Evolutionary conservation across 2,113 vertebrate genomes (phyloP).

Genomic region (Ceyx cyanopectus): DNA sequence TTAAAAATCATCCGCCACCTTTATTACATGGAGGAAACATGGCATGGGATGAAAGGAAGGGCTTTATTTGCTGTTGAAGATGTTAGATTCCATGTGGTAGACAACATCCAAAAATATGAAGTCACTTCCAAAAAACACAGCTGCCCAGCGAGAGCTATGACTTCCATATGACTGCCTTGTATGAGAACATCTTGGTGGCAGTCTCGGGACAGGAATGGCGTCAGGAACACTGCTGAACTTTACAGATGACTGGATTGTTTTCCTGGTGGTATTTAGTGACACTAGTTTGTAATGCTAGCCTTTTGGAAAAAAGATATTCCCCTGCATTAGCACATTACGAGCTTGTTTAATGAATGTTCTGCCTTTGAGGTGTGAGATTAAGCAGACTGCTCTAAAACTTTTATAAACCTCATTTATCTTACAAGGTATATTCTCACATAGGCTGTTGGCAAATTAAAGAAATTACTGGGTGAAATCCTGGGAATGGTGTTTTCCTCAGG

Average conservation of each 20-base stretch:
- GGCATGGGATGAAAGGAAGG: constrained; percentile 58
- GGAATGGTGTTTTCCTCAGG: neutral
- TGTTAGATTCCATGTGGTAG: constrained; percentile 37
- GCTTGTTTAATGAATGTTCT: neutral
- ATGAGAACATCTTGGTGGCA: constrained; percentile 48
- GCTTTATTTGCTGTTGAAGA: constrained; percentile 63
- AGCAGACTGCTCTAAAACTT: neutral
- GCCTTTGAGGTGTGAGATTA: neutral
- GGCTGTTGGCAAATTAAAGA: neutral
- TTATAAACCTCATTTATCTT: neutral
- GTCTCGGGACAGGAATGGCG: constrained; percentile 12
- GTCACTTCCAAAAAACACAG: constrained; percentile 67
- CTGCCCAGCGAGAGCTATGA: constrained; percentile 44
- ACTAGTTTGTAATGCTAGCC: constrained; percentile 23
- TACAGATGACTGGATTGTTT: constrained; percentile 28
- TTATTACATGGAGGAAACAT: constrained; percentile 18
- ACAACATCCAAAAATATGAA: constrained; percentile 55
- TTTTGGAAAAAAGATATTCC: constrained; percentile 21
- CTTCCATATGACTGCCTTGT: constrained; percentile 37
- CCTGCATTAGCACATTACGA: neutral
- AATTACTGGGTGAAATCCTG: neutral
- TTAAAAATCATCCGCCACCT: constrained; percentile 29
- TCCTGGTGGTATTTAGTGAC: constrained; percentile 31
- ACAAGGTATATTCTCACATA: neutral
- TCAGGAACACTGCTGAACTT: constrained; percentile 42